Conservation (phyloP, 1,140 invertebrate species). For the Pararge aegeria region DNA sequence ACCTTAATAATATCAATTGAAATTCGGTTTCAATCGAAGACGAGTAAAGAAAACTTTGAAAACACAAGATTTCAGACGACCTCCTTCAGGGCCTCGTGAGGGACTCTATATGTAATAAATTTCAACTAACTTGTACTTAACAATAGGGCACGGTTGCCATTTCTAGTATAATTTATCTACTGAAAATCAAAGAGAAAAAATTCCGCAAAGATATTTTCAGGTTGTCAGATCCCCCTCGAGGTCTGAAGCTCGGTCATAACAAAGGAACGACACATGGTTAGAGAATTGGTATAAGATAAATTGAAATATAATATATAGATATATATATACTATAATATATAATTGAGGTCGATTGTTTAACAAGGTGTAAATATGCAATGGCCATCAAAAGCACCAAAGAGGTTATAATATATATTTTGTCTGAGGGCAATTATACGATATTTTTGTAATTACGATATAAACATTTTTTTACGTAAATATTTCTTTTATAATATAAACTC, state of each 20-base stretch:
- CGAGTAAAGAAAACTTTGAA: conserved; percentile 24
- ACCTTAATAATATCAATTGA: conserved; percentile 67
- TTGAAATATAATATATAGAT: conserved; percentile 33
- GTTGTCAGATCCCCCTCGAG: not conserved
- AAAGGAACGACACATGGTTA: conserved; percentile 37
- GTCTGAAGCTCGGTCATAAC: conserved; percentile 20
- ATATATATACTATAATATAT: conserved; percentile 18
- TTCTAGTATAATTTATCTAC: conserved; percentile 20
- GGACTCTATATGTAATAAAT: conserved; percentile 16
- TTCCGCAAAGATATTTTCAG: conserved; percentile 10
- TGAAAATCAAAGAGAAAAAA: conserved; percentile 8
- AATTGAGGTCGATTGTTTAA: conserved; percentile 37
- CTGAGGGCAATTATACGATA: conserved; percentile 58
- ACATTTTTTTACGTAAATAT: conserved; percentile 74
- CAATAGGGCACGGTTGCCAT: conserved; percentile 10
- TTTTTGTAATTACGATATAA: conserved; percentile 65
- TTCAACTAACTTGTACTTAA: conserved; percentile 28
- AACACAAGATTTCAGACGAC: conserved; percentile 29
- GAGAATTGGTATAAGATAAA: conserved; percentile 27
- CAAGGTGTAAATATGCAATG: conserved; percentile 68
- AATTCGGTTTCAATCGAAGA: conserved; percentile 51
- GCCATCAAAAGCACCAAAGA: conserved; percentile 66
- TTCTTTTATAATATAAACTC: conserved; percentile 76
- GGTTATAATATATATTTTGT: conserved; percentile 47
- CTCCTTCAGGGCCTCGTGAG: not conserved